Percentiles rank a stretch among this genome's conserved stretches.
Evolutionary conservation across 2,888 invertebrate species (phyloP).

Genomic region (Polydrusus cervinus): DNA sequence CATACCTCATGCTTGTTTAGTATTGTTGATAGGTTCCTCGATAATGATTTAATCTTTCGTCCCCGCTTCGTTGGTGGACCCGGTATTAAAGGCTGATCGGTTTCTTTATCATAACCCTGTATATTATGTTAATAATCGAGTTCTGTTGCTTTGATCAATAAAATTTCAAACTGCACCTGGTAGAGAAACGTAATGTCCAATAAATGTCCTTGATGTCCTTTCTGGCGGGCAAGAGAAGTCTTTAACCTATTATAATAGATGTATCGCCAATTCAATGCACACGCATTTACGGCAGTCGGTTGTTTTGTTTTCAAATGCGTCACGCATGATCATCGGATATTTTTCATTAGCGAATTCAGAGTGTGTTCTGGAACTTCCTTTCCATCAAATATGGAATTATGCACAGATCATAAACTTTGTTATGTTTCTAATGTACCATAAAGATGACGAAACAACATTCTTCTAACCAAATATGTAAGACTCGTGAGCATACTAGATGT

Average conservation of each 20-base stretch:
- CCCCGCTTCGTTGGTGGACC: too few species aligned
- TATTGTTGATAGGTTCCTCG: too few species aligned
- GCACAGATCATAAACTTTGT: neutral
- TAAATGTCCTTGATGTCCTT: constrained; percentile 54
- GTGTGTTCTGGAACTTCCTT: constrained; percentile 39
- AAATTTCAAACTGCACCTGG: constrained; percentile 17
- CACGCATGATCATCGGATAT: constrained; percentile 36
- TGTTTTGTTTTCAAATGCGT: constrained; percentile 51
- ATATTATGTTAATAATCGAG: constrained; percentile 2
- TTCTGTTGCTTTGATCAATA: constrained; percentile 7
- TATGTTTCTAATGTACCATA: neutral
- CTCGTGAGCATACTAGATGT: too few species aligned
- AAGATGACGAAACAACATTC: neutral
- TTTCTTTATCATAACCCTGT: too few species aligned
- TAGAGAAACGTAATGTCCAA: constrained; percentile 21
- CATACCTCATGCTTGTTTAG: too few species aligned
- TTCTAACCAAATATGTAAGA: too few species aligned
- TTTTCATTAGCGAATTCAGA: constrained; percentile 37
- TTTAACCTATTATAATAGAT: constrained; percentile 55
- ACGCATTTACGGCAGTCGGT: constrained; percentile 47
- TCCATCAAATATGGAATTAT: constrained; percentile 15
- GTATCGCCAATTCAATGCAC: constrained; percentile 53
- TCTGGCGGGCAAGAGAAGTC: constrained; percentile 42
- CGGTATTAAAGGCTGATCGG: too few species aligned
- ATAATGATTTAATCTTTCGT: too few species aligned